phyloP scores from a whole-genome alignment of 2,888 invertebrate genomes.

The Clepsis dumicolana region DNA sequence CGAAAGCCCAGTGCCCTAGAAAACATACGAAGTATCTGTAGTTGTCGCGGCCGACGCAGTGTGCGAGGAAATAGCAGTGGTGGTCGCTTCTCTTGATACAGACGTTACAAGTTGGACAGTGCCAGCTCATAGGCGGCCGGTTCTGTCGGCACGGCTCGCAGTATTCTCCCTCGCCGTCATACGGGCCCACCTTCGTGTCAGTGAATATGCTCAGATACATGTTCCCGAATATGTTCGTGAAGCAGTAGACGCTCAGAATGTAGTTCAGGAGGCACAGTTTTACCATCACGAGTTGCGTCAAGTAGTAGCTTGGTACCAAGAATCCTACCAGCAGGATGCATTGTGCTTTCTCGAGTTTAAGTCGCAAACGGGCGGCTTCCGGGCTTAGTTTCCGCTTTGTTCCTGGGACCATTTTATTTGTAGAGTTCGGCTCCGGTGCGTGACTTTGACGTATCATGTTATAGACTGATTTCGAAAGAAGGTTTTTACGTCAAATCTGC shows the following conservation, averaged over 20 bases:
- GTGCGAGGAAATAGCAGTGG: neutral
- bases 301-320: neutral
- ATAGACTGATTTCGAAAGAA: neutral
- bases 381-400: neutral
- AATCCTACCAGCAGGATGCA: neutral
- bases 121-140: neutral
- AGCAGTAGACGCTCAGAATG: neutral
- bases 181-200: neutral
- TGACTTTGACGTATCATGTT: neutral
- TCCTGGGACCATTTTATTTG: neutral
- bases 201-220: constrained; percentile 8
- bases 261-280: neutral
- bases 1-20: neutral
- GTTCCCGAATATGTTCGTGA: neutral
- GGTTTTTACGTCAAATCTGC: neutral
- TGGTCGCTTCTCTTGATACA: constrained; percentile 6
- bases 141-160: neutral
- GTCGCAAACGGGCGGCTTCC: neutral
- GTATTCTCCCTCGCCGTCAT: neutral
- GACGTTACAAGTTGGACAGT: neutral
- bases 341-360: neutral
- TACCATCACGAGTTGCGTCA: neutral
- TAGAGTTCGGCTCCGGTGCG: neutral
- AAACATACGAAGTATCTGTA: constrained; percentile 11
- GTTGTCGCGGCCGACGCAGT: constrained; percentile 12